Conservation (phyloP, 2,888 invertebrate genomes). For the Tanypteryx hageni region DNA sequence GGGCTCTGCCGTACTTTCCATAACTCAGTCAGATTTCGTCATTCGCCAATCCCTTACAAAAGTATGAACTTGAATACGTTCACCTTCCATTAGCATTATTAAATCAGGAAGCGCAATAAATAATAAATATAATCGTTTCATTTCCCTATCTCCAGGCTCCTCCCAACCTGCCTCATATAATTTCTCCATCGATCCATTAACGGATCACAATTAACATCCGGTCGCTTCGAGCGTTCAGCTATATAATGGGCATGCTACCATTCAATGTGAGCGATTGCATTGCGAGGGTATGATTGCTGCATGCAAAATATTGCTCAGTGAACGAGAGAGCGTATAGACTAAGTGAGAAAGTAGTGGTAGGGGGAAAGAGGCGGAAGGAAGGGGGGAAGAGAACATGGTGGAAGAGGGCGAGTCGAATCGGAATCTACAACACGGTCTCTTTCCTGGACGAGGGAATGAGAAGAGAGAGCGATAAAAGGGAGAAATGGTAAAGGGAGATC, state of each 20-base stretch:
- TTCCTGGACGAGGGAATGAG: background rate
- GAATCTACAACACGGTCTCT: background rate
- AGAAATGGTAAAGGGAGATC: background rate
- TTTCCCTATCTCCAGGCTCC: background rate
- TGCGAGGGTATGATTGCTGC: background rate
- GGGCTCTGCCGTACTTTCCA: too few species aligned
- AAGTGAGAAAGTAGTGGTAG: background rate
- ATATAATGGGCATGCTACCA: background rate
- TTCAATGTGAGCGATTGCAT: background rate
- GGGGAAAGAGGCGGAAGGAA: background rate
- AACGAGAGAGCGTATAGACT: background rate
- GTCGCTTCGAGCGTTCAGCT: conserved; percentile 12
- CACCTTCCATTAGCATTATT: too few species aligned
- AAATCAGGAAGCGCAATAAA: background rate
- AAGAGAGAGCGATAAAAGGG: background rate
- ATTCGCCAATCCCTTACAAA: background rate
- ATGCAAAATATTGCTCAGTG: background rate
- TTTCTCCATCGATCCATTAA: conserved; percentile 15
- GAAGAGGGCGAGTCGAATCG: background rate
- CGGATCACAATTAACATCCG: conserved; percentile 60
- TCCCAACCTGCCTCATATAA: background rate
- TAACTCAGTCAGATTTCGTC: background rate
- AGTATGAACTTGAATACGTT: too few species aligned
- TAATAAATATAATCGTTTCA: background rate
- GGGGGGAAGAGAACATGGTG: background rate